Evolutionary conservation across 2,113 vertebrate species (phyloP), one percentile per base, ranked within the genome.

Genomic region (Atherinomorus stipes): DNA sequence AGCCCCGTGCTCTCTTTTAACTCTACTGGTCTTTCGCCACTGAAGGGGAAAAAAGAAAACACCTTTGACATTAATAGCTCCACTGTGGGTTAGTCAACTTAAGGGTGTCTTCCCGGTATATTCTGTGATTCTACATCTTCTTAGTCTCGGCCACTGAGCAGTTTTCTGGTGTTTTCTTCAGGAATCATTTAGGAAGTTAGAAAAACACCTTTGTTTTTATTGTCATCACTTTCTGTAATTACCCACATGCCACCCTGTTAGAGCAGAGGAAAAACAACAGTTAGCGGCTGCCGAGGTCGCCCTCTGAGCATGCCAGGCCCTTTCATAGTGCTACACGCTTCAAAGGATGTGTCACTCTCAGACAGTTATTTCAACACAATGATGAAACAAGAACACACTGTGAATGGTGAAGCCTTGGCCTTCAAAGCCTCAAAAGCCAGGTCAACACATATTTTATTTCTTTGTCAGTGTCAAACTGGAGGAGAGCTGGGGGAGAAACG

Each of bases 161-260:
- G 74, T 74, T 69, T 56, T 76, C 59, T 59, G n/a, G 22, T 85
- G 74, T 90, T 91, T 88, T 88, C 71, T 89, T 67, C 63, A 85
- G 77, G 84, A 91, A 86, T 91, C 88, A 91, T 89, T 89, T 85
- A 88, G 83, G 84, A 91, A 84, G 90, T 72, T 90, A 91, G 82
- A 88, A 91, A 92, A 93, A 93, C 89, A 92, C 79, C 68, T 63
- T 72, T 90, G 88, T 92, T 92, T 85, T 92, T 78, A 76, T 90
- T 92, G 91, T 93, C 91, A 91, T 92, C 91, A 84, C 89, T 71
- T 90, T 79, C 64, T 76, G 83, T 88, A 91, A 93, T 91, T 89
- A 88, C 84, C 84, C 83, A 45, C 21, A 84, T 87, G 84, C 88
- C 79, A 80, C 78, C 85, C 79, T 54, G 87, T 88, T 82, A 64